A percentile compares a stretch with the other conserved stretches of the same genome.
phyloP scores from a whole-genome alignment of 2,888 invertebrate genomes.

The Mayetiola destructor region DNA sequence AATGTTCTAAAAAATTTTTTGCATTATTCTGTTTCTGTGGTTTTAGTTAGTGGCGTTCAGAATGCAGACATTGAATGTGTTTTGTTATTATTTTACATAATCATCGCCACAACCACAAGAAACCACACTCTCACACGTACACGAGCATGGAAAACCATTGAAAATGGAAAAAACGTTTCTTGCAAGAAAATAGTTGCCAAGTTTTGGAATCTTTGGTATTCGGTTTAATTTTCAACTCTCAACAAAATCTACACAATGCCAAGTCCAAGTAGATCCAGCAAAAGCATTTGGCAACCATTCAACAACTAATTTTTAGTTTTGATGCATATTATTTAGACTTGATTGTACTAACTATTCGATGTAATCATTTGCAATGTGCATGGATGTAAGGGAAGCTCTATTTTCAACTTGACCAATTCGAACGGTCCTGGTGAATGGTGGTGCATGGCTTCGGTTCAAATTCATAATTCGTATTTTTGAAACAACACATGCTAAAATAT shows the following conservation, averaged over 20 bases:
- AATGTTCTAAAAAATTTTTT: not conserved
- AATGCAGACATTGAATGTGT: not conserved
- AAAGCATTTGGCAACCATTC: constrained; percentile 10
- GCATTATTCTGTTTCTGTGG: not conserved
- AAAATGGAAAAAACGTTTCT: too few relatives aligned
- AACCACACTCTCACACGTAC: not conserved
- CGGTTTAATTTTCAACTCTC: not conserved
- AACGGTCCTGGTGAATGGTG: too few relatives aligned
- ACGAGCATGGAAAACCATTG: too few relatives aligned
- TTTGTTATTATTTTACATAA: constrained; percentile 1
- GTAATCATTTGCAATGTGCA: constrained; percentile 5
- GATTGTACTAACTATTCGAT: too few relatives aligned
- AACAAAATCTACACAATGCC: constrained; percentile 8
- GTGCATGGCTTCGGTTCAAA: too few relatives aligned
- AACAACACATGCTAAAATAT: too few relatives aligned
- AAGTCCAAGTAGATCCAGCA: too few relatives aligned
- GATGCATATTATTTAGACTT: too few relatives aligned
- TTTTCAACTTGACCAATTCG: too few relatives aligned
- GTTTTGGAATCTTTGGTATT: not conserved
- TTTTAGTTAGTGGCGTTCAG: constrained; percentile 5
- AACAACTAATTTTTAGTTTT: constrained; percentile 6
- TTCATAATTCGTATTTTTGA: too few relatives aligned
- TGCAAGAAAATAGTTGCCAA: too few relatives aligned
- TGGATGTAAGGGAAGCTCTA: too few relatives aligned
- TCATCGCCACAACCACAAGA: constrained; percentile 5